Evolutionary conservation across 2,888 invertebrate species (phyloP).

Genomic region (Chrysodeixis includens): DNA sequence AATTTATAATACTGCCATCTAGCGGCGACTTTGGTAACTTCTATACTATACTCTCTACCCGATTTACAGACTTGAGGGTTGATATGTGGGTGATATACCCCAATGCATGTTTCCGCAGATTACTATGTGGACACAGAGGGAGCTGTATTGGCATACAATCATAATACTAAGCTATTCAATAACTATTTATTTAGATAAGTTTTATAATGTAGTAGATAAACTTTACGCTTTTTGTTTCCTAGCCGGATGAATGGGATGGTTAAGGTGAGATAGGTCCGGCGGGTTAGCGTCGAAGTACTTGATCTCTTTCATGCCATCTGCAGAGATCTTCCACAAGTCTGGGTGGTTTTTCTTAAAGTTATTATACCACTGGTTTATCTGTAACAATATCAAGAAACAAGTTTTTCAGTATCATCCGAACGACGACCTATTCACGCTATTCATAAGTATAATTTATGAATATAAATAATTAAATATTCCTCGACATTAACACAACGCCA

Average conservation of each 20-base stretch:
- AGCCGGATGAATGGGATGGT: constrained; percentile 93
- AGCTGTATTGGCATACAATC: neutral
- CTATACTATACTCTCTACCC: no score
- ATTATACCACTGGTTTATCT: constrained; percentile 91
- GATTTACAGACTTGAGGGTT: no score
- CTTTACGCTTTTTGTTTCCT: constrained; percentile 83
- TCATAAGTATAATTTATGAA: no score
- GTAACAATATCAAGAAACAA: constrained; percentile 37
- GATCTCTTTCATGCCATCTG: constrained; percentile 92
- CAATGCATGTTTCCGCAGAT: no score
- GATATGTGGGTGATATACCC: no score
- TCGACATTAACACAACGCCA: no score
- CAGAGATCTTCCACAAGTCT: constrained; percentile 92
- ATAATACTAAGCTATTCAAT: neutral
- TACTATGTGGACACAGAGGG: neutral
- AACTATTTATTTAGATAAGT: neutral
- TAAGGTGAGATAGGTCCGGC: constrained; percentile 92
- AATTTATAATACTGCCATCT: no score
- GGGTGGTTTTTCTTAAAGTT: constrained; percentile 92
- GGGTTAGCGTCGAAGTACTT: constrained; percentile 91
- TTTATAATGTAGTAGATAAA: neutral
- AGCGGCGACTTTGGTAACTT: no score
- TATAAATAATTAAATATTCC: no score
- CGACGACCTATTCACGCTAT: no score
- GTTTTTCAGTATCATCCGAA: no score